These are phyloP conservation scores for Drosophila algonquin DNA, from an alignment of 2,888 invertebrate genomes.

Conservation along the genomic window DNA sequence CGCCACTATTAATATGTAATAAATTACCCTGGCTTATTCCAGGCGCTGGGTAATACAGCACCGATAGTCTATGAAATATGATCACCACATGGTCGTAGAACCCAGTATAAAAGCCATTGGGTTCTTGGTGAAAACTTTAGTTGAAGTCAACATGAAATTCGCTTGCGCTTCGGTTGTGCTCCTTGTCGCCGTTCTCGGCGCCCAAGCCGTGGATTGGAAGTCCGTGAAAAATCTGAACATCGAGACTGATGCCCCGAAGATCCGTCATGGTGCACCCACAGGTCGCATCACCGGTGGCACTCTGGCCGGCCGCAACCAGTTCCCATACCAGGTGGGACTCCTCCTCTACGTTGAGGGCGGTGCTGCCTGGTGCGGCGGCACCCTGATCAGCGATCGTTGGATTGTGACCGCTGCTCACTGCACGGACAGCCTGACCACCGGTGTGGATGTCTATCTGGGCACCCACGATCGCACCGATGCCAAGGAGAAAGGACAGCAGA, in stretches of 20 bases:
- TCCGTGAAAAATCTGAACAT: constrained; percentile 54
- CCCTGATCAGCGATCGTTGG: constrained; percentile 75
- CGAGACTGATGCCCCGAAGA: constrained; percentile 37
- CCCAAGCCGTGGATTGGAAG: constrained; percentile 63
- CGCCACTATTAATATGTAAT: constrained; percentile 28
- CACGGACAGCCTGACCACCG: constrained; percentile 64
- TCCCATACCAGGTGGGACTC: constrained; percentile 80
- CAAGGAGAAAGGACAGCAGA: constrained; percentile 68
- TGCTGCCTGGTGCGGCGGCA: constrained; percentile 81
- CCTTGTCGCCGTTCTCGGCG: constrained; percentile 49
- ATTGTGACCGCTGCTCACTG: constrained; percentile 83
- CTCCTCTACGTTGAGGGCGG: constrained; percentile 51
- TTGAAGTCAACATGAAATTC: constrained; percentile 60
- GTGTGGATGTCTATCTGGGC: constrained; percentile 78
- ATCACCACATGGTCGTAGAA: neutral
- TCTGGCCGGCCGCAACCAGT: constrained; percentile 70
- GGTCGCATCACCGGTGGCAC: constrained; percentile 80
- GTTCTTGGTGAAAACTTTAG: constrained; percentile 28
- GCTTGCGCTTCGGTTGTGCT: constrained; percentile 54
- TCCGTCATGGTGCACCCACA: constrained; percentile 28
- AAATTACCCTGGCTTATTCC: constrained; percentile 36
- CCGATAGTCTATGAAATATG: constrained; percentile 56
- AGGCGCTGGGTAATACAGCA: constrained; percentile 10
- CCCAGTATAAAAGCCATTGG: constrained; percentile 51
- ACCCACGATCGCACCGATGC: constrained; percentile 69